Base-by-base conservation (phyloP, 2,113 vertebrate species). In the Menidia beryllina region DNA sequence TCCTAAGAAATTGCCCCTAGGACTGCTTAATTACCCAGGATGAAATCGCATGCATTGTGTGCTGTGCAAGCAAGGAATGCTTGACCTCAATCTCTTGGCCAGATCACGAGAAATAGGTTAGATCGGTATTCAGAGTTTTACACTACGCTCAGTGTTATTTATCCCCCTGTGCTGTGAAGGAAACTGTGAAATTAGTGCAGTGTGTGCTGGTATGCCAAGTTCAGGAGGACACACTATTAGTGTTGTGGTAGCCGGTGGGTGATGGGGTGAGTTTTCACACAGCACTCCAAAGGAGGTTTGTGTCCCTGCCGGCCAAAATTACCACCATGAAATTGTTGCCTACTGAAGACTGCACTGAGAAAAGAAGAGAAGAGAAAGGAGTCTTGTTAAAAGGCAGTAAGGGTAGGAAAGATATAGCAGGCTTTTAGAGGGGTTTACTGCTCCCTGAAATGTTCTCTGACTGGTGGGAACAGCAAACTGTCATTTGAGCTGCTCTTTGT, bases 321-420 rank as follows among this genome's bases (percentile, higher is more conserved):
- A 85, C 85, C 73, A 86, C 90, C 86, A 81, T 91, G 91, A 93
- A 93, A 93, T 93, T 62, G 4, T 73, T 79, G 81, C 84, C 83
- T 77, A 72, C 72, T 79, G 75, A 88, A 86, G 70, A 82, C 80
- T 75, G 80, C 21, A 55, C 48, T 41, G 67, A 55, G 76, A 82
- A 68, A 86, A 55, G 84, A 72, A 80, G 52, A 60, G 60, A 30
- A 34, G 62, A 75, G 69, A 84, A 86, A 86, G 57, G 80, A 71
- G 65, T 68, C 41, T 67, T 72, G 68, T 56, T 75, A 65, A 55
- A 79, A 81, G 56, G 48, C 19, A 69, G 60, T 73, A 75, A 66
- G 55, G 38, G 69, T 65, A 24, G 66, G 53, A 78, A 67, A 84
- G 63, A 69, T 88, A 81, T 71, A 75, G 82, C 66, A 27, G 41